phyloP scores from a whole-genome alignment of 2,113 vertebrate species.

The Aptenodytes patagonicus region DNA sequence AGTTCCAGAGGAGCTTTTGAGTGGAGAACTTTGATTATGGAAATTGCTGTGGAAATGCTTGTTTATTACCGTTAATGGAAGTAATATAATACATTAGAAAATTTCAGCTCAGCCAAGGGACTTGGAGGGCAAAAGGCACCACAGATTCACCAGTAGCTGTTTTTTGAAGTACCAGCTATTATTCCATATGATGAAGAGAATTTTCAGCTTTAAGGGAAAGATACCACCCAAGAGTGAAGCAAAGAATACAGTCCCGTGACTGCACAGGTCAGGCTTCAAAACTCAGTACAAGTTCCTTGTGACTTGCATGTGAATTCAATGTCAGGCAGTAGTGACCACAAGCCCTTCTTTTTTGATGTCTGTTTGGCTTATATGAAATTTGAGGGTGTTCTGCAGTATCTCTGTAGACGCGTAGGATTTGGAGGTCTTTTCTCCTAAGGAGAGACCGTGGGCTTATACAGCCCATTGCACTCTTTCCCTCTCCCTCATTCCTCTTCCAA shows the following conservation, averaged over 20 bases:
- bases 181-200: neutral
- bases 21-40: constrained; percentile 30
- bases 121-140: neutral
- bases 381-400: neutral
- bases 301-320: neutral
- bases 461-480: neutral
- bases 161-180: neutral
- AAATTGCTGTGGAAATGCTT: constrained; percentile 20
- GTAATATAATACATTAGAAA: neutral
- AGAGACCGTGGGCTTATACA: neutral
- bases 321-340: neutral
- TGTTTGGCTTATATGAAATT: neutral
- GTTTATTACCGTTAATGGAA: constrained; percentile 2
- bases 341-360: neutral
- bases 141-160: neutral
- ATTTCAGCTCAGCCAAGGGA: neutral
- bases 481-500: neutral
- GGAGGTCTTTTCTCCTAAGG: neutral
- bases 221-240: neutral
- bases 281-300: neutral
- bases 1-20: neutral
- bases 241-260: neutral
- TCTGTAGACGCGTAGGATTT: neutral
- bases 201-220: neutral
- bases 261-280: neutral